A percentile compares a stretch with the other conserved stretches of the same genome.
These are phyloP conservation scores for Aphelocoma coerulescens DNA, from an alignment of 2,113 vertebrate genomes.

Conservation along the genomic window DNA sequence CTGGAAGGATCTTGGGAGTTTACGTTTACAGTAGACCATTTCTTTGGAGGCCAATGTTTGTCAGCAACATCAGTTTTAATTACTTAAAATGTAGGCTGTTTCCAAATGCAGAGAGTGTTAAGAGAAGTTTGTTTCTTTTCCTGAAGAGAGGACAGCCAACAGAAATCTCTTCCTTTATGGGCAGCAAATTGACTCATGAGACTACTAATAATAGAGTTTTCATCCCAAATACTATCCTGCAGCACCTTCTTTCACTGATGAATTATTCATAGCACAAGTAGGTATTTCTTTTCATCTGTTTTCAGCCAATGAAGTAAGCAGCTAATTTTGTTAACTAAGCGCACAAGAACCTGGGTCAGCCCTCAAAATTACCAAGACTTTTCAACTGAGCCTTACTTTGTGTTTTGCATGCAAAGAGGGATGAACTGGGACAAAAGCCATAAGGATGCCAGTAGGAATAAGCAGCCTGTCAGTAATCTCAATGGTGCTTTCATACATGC, in stretches of 20 bases:
- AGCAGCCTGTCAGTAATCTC: not conserved
- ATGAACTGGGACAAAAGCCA: not conserved
- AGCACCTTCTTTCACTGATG: not conserved
- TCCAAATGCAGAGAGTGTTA: constrained; percentile 25
- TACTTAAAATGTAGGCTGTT: constrained; percentile 42
- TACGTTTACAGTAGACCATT: constrained; percentile 38
- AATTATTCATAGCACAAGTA: not conserved
- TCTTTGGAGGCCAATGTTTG: constrained; percentile 47
- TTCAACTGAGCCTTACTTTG: not conserved
- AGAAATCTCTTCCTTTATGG: not conserved
- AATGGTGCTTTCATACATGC: not conserved
- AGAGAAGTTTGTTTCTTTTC: not conserved
- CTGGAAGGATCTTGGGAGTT: constrained; percentile 43
- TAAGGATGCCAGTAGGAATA: not conserved
- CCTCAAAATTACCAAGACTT: not conserved
- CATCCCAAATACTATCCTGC: not conserved
- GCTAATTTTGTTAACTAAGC: not conserved
- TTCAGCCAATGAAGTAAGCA: not conserved
- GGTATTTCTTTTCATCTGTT: not conserved
- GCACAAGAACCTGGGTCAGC: not conserved
- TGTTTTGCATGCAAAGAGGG: not conserved
- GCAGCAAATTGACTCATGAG: not conserved
- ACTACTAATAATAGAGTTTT: not conserved
- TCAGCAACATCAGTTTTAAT: constrained; percentile 36
- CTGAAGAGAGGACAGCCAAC: not conserved